Evolutionary conservation across 2,113 vertebrate genomes (phyloP).

Genomic region (Malurus alboscapulatus): DNA sequence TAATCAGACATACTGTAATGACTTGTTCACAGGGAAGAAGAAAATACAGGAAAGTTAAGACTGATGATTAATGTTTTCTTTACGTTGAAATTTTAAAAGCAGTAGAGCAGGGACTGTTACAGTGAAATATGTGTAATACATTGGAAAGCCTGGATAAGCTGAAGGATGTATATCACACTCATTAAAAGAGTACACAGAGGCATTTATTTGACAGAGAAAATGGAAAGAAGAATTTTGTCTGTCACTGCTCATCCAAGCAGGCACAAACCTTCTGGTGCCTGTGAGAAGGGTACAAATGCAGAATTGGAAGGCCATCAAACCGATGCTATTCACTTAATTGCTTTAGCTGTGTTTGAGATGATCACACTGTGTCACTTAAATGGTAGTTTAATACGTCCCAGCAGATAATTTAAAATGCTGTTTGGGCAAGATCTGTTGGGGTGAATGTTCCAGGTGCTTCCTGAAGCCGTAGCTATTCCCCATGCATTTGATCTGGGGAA

Average conservation of each 20-base stretch:
- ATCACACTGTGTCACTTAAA: neutral
- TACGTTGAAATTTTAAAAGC: neutral
- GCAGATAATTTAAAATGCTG: neutral
- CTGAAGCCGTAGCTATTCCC: neutral
- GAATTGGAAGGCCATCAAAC: neutral
- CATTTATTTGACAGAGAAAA: neutral
- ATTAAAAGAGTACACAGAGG: neutral
- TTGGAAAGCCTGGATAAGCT: neutral
- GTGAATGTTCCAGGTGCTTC: neutral
- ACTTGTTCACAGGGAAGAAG: constrained; percentile 13
- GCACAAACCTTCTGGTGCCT: neutral
- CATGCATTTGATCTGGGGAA: neutral
- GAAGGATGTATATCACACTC: neutral
- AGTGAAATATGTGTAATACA: neutral
- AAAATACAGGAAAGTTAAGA: neutral
- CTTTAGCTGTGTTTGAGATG: neutral
- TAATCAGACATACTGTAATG: constrained; percentile 37
- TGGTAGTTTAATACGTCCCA: neutral
- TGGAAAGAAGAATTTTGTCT: neutral
- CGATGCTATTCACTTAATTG: neutral
- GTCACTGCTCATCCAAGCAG: neutral
- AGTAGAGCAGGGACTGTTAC: neutral
- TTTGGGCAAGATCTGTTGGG: neutral
- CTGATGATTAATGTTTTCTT: neutral
- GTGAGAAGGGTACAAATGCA: neutral